Conservation (phyloP, 37 sponge, comb jelly and placozoan species). For the Hormiphora californensis region DNA sequence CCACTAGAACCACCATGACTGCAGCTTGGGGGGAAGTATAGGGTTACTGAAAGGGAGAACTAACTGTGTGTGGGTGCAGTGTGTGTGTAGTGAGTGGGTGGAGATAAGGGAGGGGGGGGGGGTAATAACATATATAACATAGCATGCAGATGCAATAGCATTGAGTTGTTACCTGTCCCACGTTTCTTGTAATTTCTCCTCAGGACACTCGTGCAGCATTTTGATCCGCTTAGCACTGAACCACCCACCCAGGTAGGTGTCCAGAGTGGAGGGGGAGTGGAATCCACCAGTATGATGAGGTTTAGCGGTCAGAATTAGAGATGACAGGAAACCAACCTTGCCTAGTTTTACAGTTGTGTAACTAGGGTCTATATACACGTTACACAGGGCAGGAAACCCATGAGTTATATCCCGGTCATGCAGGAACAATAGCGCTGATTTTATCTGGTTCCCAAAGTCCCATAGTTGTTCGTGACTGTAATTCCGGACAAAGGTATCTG, state of each 20-base stretch:
- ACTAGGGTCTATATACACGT: conserved; percentile 2
- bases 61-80: too few species aligned
- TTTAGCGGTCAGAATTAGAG: not conserved
- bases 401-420: conserved; percentile 49
- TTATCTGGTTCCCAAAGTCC: conserved; percentile 48
- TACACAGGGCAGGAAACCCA: conserved; percentile 45
- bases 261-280: not conserved
- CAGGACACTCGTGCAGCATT: conserved; percentile 36
- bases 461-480: conserved; percentile 9
- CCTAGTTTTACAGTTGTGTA: conserved; percentile 2
- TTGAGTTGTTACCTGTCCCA: conserved; percentile 55
- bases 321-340: conserved; percentile 10
- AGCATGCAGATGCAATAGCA: too few species aligned
- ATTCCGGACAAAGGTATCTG: conserved; percentile 11
- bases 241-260: not conserved
- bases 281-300: not conserved
- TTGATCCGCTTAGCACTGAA: not conserved
- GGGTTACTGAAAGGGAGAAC: too few species aligned
- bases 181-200: conserved; percentile 11
- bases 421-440: not conserved
- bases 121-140: too few species aligned
- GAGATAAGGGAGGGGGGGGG: too few species aligned
- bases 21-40: too few species aligned
- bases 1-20: too few species aligned
- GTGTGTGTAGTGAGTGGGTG: too few species aligned